Conservation (phyloP, 2,797 vertebrate species). For the Notoglanidium macrostoma region DNA sequence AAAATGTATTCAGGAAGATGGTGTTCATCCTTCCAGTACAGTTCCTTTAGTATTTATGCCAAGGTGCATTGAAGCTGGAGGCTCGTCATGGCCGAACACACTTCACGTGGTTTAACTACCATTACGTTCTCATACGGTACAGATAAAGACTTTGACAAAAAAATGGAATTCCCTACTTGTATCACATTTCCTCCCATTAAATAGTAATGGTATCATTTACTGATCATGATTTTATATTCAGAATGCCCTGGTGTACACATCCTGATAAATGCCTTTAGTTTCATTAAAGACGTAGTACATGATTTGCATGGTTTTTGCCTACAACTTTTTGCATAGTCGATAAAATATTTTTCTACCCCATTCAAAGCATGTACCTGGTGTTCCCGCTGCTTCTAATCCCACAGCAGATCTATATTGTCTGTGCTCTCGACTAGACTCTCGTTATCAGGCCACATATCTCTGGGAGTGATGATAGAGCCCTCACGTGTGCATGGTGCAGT, state of each 20-base stretch:
- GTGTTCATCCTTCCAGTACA: not conserved
- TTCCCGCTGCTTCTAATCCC: conserved; percentile 23
- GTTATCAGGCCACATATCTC: conserved; percentile 47
- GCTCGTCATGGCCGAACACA: not conserved
- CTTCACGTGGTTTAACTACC: not conserved
- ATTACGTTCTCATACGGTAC: not conserved
- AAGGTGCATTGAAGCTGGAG: not conserved
- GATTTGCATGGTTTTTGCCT: conserved; percentile 9
- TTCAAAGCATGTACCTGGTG: conserved; percentile 21
- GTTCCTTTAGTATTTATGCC: not conserved
- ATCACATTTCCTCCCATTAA: not conserved
- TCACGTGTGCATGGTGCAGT: conserved; percentile 37
- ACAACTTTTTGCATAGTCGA: conserved; percentile 18
- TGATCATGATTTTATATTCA: not conserved
- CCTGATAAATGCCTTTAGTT: not conserved
- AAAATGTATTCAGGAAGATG: not conserved
- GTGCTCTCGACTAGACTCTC: conserved; percentile 27
- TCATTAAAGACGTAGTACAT: conserved; percentile 13
- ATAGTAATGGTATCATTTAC: not conserved
- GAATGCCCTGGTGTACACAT: not conserved
- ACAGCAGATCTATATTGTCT: conserved; percentile 32
- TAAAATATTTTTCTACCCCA: conserved; percentile 24
- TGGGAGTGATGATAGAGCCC: conserved; percentile 37
- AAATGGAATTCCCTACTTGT: not conserved
- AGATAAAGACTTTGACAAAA: not conserved